Evolutionary conservation across 2,888 invertebrate species (phyloP), one percentile per base, ranked within the genome.

Genomic region (Tortrix viridana): DNA sequence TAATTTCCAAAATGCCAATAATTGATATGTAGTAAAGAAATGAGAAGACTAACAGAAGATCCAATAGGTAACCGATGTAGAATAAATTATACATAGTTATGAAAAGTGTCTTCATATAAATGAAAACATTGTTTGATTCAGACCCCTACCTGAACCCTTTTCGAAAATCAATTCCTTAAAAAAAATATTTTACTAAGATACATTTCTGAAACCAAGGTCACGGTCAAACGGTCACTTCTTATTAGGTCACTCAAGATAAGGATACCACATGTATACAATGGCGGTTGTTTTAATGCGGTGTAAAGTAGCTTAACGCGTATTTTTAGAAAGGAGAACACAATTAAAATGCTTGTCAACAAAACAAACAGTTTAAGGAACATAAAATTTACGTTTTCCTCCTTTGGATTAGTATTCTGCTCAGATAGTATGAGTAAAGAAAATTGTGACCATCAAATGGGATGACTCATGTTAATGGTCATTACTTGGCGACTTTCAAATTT

Each of bases 381-480:
- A 74, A 72, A 65, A 77, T 76, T 77, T 78, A 76, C 72, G 70
- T 82, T 87, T 86, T 86, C 85, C 85, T 83, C 67, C 62, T 74
- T 70, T 72, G 75, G 2, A 75, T 88, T 79, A 68, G 80, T 85
- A 90, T 90, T 80, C 89, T 65, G 69, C 66, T 74, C 87, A 76
- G 72, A 73, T 70, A 66, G 62, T 65, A 70, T 71, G 76, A 73
- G 74, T 78, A 80, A 80, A 82, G 82, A 87, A 84, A 82, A 87
- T 82, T 82, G 84, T 88, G 79, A 80, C 82, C 80, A 74, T 77
- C 69, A 76, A 74, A 81, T 84, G 81, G 81, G 74, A 82, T 89
- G 89, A 89, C 74, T 89, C 89, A 89, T 80, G 81, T 77, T 75
- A 79, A 80, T 75, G 77, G 78, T 82, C 81, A 85, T 84, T 85